Evolutionary conservation across 2,113 vertebrate species (phyloP).

Genomic region (Salminus brasiliensis): DNA sequence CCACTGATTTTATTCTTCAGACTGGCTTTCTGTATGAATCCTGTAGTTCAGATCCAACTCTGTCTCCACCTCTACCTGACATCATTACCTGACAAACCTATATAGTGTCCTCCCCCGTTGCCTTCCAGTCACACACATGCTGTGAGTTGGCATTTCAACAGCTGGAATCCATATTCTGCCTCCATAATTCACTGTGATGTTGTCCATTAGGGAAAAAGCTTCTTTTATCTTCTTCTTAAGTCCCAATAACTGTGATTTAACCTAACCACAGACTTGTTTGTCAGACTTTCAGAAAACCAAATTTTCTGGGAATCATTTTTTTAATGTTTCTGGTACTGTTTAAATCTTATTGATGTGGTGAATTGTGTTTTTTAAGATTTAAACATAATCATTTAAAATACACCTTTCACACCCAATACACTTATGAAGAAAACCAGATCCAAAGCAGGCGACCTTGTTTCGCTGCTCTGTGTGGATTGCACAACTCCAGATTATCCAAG

Average conservation of each 20-base stretch:
- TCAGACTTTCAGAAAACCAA: neutral
- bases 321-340: too few species aligned
- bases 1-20: too few species aligned
- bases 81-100: slow-evolving; percentile 23
- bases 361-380: too few species aligned
- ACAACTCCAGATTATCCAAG: neutral
- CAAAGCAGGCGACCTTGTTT: neutral
- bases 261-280: neutral
- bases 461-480: neutral
- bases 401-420: too few species aligned
- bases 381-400: too few species aligned
- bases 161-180: slow-evolving; percentile 43
- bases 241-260: slow-evolving; percentile 6
- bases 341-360: too few species aligned
- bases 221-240: slow-evolving; percentile 26
- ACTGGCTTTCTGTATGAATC: neutral
- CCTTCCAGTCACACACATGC: slow-evolving; percentile 33
- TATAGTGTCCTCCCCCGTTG: slow-evolving; percentile 3
- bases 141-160: slow-evolving; percentile 47
- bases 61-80: neutral
- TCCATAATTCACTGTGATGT: slow-evolving; percentile 36
- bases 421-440: neutral
- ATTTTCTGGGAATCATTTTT: too few species aligned
- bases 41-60: neutral
- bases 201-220: neutral